Conservation (phyloP, 2,888 invertebrate species). For the Ormyrus rosae region DNA sequence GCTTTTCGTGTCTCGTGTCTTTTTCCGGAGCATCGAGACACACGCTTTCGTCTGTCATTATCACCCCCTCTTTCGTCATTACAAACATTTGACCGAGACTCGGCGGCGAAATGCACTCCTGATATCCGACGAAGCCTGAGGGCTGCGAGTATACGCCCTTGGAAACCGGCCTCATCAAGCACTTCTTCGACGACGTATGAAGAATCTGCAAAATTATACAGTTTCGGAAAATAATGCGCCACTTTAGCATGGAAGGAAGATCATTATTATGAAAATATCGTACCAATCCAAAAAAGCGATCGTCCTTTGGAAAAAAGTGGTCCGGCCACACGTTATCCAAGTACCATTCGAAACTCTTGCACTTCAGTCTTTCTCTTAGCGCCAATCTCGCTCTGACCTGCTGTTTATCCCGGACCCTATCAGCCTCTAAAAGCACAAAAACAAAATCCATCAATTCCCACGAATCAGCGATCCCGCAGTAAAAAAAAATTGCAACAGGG, state of each 20-base stretch:
- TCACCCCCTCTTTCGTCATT: slow-evolving; percentile 82
- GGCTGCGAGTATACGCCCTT: slow-evolving; percentile 81
- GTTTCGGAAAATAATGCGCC: neutral
- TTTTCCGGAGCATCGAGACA: slow-evolving; percentile 86
- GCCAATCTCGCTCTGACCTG: slow-evolving; percentile 80
- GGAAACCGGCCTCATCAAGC: slow-evolving; percentile 82
- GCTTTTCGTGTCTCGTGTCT: slow-evolving; percentile 77
- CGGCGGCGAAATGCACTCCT: slow-evolving; percentile 80
- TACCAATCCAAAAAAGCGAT: slow-evolving; percentile 92
- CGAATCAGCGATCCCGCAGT: neutral
- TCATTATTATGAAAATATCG: neutral
- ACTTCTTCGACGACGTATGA: slow-evolving; percentile 78
- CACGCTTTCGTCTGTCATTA: slow-evolving; percentile 93
- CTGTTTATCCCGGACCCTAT: slow-evolving; percentile 80
- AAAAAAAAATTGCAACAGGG: neutral
- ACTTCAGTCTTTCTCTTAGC: slow-evolving; percentile 84
- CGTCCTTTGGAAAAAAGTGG: slow-evolving; percentile 93
- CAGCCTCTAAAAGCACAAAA: slow-evolving; percentile 76
- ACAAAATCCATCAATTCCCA: neutral
- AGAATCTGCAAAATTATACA: slow-evolving; percentile 75
- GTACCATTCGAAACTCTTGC: slow-evolving; percentile 95
- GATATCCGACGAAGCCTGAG: slow-evolving; percentile 83
- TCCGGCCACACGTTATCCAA: slow-evolving; percentile 96
- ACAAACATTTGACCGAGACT: slow-evolving; percentile 84
- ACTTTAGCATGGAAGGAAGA: too few species aligned